Base-by-base conservation (phyloP, 2,888 invertebrate genomes). In the Chrysopilus asiliformis region DNA sequence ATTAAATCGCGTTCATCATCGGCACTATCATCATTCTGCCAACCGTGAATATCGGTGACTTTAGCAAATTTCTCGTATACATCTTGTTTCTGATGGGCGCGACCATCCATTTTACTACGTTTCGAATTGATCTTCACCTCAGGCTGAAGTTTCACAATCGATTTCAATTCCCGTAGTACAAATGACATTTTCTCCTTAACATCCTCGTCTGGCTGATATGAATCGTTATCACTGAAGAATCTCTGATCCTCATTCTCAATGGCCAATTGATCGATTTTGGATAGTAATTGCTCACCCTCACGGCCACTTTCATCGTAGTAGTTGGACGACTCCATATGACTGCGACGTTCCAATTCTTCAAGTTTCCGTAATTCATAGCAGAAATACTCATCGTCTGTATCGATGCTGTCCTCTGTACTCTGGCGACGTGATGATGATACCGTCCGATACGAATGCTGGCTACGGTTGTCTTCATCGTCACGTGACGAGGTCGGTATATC, bases 321-420 rank as follows among this genome's bases (percentile, higher is more conserved):
- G 5, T 32, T 17, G 59, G 42, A 36, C 26, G 66, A 56, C 49
- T 81, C 79, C 38, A 76, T 48, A 47, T 76, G 74, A 3, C 76
- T 74, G 45, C 79, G 79, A 43, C 79, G 70, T 58, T 89, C 89
- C 61, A 89, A 70, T 60, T 87, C 84, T 60, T 90, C 86, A 22
- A 90, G 61, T 59, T 89, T 86, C 37, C 84, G 68, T 39, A 89
- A 59, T 55, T 90, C 89, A 56, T 90, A 87, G 50, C 85, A 84
- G 52, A 87, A 90, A 80, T 89, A 90, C 57, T 90, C 89, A 53
- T 90, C 90, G 62, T 90, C 90, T 17, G 85, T 86, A 57, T 90
- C 90, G 39, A 90, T 89, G 50, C 86, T 86, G 49, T 89, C 89
- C 64, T 90, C 90, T 1, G 89, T 89, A 53, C 87, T 87, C 63